These are phyloP conservation scores for Elaphurus davidianus DNA, from an alignment of 2,113 vertebrate species.

Conservation along the genomic window DNA sequence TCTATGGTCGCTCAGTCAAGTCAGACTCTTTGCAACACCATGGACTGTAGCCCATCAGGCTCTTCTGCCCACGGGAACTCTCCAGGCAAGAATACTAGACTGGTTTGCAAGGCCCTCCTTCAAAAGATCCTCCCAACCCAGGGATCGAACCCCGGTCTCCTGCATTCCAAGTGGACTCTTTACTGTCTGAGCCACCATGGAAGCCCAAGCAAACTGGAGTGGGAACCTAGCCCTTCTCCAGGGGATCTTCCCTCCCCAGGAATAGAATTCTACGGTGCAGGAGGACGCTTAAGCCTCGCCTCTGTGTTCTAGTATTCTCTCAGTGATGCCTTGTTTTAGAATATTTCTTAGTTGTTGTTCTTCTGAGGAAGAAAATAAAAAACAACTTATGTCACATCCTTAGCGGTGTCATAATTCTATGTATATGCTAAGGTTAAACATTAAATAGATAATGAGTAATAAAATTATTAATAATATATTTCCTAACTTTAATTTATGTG, in stretches of 20 bases:
- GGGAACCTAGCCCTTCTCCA: background rate
- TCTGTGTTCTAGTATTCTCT: background rate
- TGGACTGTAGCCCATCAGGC: background rate
- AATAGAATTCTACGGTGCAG: background rate
- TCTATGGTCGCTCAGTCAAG: background rate
- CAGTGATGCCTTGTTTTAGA: background rate
- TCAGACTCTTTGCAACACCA: rapidly evolving
- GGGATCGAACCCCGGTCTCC: background rate
- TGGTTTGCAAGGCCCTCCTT: background rate
- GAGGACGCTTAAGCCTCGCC: background rate
- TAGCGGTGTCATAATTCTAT: background rate
- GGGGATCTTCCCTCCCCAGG: background rate
- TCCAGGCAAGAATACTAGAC: background rate
- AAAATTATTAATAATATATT: background rate
- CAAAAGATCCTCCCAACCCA: background rate
- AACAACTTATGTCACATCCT: background rate
- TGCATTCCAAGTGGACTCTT: background rate
- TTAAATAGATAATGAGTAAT: background rate
- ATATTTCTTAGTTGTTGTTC: background rate
- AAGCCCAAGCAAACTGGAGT: background rate
- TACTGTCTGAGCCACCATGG: background rate
- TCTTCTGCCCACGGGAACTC: background rate
- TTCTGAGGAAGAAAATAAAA: background rate
- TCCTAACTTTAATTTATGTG: background rate
- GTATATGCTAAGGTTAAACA: background rate